Conservation (phyloP, 1,140 invertebrate genomes). For the Aphidius ervi region DNA sequence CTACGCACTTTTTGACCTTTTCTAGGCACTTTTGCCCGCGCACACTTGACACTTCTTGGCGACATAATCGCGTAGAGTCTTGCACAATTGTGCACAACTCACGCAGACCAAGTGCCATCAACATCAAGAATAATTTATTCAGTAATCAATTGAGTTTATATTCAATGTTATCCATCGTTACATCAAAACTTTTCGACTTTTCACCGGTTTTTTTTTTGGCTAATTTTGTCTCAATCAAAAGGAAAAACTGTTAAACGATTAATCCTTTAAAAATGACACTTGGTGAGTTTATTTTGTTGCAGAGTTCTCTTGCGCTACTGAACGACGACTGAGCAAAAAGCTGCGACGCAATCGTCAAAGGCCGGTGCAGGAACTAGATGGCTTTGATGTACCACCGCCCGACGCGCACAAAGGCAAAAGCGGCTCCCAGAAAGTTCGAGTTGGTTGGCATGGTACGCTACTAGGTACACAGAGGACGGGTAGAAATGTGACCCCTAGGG, state of each 20-base stretch:
- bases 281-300: slow-evolving; percentile 23
- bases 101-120: neutral
- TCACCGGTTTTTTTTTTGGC: too few relatives aligned
- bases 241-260: neutral
- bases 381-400: slow-evolving; percentile 52
- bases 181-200: too few relatives aligned
- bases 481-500: slow-evolving; percentile 17
- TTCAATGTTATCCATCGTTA: too few relatives aligned
- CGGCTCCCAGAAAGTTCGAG: slow-evolving; percentile 36
- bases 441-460: slow-evolving; percentile 39
- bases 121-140: neutral
- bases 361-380: slow-evolving; percentile 48
- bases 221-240: too few relatives aligned
- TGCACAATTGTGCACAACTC: neutral
- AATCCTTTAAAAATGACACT: slow-evolving; percentile 15
- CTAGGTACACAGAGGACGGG: slow-evolving; percentile 26
- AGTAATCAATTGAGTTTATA: neutral
- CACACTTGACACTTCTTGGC: slow-evolving; percentile 33
- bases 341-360: slow-evolving; percentile 50
- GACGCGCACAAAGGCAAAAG: slow-evolving; percentile 51
- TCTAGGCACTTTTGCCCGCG: slow-evolving; percentile 27
- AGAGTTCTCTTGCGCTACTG: slow-evolving; percentile 41
- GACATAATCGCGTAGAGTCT: slow-evolving; percentile 26
- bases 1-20: slow-evolving; percentile 30
- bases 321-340: slow-evolving; percentile 50